phyloP scores from a whole-genome alignment of 2,888 invertebrate species.

The Cetonia aurata region DNA sequence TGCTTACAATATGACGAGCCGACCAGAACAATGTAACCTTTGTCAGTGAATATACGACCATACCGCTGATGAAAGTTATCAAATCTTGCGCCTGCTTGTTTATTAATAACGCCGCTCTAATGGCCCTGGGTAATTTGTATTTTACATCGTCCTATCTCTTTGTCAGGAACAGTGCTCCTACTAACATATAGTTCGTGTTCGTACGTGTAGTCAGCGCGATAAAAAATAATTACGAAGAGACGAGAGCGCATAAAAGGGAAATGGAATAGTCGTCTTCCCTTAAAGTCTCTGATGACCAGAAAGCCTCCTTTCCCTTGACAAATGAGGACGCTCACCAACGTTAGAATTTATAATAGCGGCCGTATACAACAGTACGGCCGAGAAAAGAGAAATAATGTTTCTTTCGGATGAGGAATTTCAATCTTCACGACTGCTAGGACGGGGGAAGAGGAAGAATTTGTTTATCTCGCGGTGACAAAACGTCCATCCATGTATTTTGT shows the following conservation, averaged over 20 bases:
- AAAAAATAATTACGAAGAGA: slow-evolving; percentile 27
- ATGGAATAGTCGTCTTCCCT: background rate
- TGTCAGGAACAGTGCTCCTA: background rate
- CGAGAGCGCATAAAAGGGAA: slow-evolving; percentile 7
- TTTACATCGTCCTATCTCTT: slow-evolving; percentile 18
- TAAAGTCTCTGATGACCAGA: slow-evolving; percentile 13
- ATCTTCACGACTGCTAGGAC: background rate
- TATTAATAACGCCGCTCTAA: slow-evolving; percentile 20
- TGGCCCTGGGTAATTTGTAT: slow-evolving; percentile 17
- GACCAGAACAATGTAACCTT: slow-evolving; percentile 15
- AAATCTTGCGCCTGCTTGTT: slow-evolving; percentile 10
- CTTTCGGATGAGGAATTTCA: slow-evolving; percentile 16
- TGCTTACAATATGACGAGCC: background rate
- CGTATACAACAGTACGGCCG: background rate
- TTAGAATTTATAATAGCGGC: slow-evolving; percentile 19
- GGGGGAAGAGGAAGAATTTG: slow-evolving; percentile 27
- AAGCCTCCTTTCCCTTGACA: slow-evolving; percentile 9
- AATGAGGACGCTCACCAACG: slow-evolving; percentile 17
- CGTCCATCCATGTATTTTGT: slow-evolving; percentile 2
- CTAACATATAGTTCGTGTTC: background rate
- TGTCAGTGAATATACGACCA: background rate
- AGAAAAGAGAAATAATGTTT: slow-evolving; percentile 1
- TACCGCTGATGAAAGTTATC: slow-evolving; percentile 11
- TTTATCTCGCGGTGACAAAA: slow-evolving; percentile 31
- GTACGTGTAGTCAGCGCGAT: slow-evolving; percentile 13